Conservation (phyloP, 35 echinoderm and acorn worm species). For the Ophiothrix spiculata region DNA sequence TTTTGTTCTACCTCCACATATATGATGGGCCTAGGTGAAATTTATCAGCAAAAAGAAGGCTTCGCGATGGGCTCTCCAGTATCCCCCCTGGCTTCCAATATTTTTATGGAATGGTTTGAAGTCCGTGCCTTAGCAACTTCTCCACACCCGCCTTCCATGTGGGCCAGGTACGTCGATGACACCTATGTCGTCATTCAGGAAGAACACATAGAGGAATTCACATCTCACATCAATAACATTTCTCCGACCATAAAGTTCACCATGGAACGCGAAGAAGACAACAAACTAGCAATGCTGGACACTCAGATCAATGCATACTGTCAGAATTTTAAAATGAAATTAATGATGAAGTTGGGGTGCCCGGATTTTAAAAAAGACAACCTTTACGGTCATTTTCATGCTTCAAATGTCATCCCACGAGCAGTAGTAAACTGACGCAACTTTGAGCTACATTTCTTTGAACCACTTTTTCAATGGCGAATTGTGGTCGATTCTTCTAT, state of each 20-base stretch:
- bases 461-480: too few relatives aligned
- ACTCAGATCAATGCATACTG: too few relatives aligned
- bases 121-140: conserved; percentile 26
- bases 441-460: too few relatives aligned
- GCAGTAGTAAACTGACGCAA: too few relatives aligned
- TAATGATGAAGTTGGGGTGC: too few relatives aligned
- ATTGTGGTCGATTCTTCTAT: too few relatives aligned
- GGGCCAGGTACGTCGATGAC: conserved; percentile 42
- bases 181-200: conserved; percentile 37
- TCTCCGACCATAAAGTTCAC: background rate
- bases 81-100: background rate
- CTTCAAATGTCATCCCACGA: too few relatives aligned
- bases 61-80: conserved; percentile 20
- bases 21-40: too few relatives aligned
- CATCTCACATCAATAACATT: conserved; percentile 36
- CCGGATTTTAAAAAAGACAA: too few relatives aligned
- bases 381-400: too few relatives aligned
- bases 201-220: conserved; percentile 26
- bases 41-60: conserved; percentile 17
- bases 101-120: background rate
- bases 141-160: conserved; percentile 21
- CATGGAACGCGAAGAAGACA: background rate
- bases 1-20: too few relatives aligned
- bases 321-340: too few relatives aligned
- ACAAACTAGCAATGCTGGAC: background rate